Evolutionary conservation across 2,797 vertebrate genomes (phyloP).

Genomic region (Poecilia gillii): DNA sequence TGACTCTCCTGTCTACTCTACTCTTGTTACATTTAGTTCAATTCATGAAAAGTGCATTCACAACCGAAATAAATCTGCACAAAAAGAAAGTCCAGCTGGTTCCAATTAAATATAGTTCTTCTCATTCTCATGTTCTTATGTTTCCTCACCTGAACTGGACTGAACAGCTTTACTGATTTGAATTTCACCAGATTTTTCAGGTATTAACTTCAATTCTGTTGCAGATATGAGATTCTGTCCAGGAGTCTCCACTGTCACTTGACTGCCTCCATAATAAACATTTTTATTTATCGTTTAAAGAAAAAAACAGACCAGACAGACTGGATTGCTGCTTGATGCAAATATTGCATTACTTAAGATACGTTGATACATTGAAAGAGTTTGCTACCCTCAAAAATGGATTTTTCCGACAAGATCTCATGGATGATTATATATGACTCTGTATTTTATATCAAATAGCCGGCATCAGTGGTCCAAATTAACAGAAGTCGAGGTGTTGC

Average conservation of each 20-base stretch:
- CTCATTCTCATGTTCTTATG: background rate
- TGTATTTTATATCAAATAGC: slow-evolving; percentile 7
- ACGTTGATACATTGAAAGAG: background rate
- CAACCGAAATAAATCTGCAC: background rate
- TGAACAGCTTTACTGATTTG: background rate
- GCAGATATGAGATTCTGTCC: background rate
- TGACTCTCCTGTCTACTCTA: background rate
- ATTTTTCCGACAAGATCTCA: background rate
- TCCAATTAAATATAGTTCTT: background rate
- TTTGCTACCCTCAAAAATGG: background rate
- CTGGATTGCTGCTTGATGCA: background rate
- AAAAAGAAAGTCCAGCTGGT: background rate
- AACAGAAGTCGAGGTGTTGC: background rate
- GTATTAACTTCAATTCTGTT: background rate
- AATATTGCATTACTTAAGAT: background rate
- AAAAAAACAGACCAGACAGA: background rate
- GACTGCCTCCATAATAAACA: background rate
- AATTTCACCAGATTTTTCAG: background rate
- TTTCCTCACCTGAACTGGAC: background rate
- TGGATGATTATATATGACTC: slow-evolving; percentile 22
- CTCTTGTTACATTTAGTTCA: background rate
- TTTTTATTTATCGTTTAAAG: background rate
- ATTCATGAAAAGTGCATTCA: background rate
- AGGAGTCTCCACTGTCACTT: background rate
- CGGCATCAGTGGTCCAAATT: background rate